Evolutionary conservation across 1,140 invertebrate genomes (phyloP).

Genomic region (honey bee (Apis mellifera)): DNA sequence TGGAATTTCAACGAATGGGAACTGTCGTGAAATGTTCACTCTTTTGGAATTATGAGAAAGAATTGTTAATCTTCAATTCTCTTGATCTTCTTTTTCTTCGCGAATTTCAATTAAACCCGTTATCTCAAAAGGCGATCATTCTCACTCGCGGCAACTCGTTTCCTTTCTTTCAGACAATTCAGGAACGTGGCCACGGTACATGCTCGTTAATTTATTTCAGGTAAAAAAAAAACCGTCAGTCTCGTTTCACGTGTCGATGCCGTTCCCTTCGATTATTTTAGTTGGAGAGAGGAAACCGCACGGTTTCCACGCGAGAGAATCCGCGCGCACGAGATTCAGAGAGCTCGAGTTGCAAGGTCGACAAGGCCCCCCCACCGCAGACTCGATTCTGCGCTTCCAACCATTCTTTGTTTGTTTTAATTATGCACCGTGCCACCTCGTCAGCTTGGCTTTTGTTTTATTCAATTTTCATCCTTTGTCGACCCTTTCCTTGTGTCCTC

Average conservation of each 20-base stretch:
- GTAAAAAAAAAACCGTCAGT: not conserved
- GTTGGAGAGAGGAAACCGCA: not conserved
- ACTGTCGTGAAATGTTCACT: too few species aligned
- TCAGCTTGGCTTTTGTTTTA: not conserved
- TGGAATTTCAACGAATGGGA: too few species aligned
- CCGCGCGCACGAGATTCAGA: slow-evolving; percentile 9
- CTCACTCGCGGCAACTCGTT: not conserved
- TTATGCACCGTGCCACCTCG: slow-evolving; percentile 58
- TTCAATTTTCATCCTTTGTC: slow-evolving; percentile 8
- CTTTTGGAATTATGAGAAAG: too few species aligned
- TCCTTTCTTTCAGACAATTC: not conserved
- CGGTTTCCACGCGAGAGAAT: slow-evolving; percentile 12
- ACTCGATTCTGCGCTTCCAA: slow-evolving; percentile 58
- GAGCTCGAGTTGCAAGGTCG: slow-evolving; percentile 68
- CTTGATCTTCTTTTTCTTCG: too few species aligned
- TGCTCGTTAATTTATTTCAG: not conserved
- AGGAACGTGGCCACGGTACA: too few species aligned
- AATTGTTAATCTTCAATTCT: too few species aligned
- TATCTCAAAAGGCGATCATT: too few species aligned
- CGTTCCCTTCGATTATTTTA: not conserved
- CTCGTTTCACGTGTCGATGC: not conserved
- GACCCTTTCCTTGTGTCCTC: slow-evolving; percentile 25
- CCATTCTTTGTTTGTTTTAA: slow-evolving; percentile 77
- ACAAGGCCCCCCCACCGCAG: slow-evolving; percentile 46
- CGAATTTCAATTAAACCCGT: too few species aligned